Base-by-base conservation (phyloP, 1,140 invertebrate genomes). In the Rhopalosiphum padi region DNA sequence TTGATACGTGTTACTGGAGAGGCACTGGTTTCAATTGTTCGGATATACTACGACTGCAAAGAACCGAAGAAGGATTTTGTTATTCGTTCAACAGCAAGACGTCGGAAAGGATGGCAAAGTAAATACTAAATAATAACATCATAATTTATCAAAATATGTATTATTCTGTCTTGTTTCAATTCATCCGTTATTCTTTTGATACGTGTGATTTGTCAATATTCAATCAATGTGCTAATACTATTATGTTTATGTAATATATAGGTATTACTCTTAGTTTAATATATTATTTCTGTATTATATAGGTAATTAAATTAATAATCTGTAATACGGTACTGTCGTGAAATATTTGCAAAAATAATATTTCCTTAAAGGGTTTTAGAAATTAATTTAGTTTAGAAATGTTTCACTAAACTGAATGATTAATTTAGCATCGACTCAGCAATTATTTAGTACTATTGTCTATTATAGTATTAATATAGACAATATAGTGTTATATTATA, bases 61-160 rank as follows among this genome's bases (percentile, higher is more conserved):
- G 94, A 2, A 94, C 94, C 0, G 94, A 94, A 87, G 94, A 94
- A 46, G 94, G 94, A 46, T 94, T 94, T 91, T 94, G 94, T 86
- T 94, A 94, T 91, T 94, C 94, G 9, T 94, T 94, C 82, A 94
- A 94, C 83, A 94, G 94, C 46, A 94, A 94, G 87, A 94, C 94
- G 15, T 91, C 94, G 4, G 94, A 94, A 46, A 91, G 94, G 35
- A 91, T 43, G 25, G 3, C 9, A 8, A 93, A 86, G 91, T 93
- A 86, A 93, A 55, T 35, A 60, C 30, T 60, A 60, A 25, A 55
- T 25, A 53, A 15, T 51, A 51, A 18, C 48, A 18, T 51, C 15
- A 51, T 51, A 51, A 51, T 60, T 25, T 60, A 60, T 30, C 55
- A 7, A 8, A 37, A 37, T 37, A 11, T 11, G 30, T 30, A 4